Evolutionary conservation across 1,140 invertebrate species (phyloP), one percentile per base, ranked within the genome.

Genomic region (Brachionus paranguensis): DNA sequence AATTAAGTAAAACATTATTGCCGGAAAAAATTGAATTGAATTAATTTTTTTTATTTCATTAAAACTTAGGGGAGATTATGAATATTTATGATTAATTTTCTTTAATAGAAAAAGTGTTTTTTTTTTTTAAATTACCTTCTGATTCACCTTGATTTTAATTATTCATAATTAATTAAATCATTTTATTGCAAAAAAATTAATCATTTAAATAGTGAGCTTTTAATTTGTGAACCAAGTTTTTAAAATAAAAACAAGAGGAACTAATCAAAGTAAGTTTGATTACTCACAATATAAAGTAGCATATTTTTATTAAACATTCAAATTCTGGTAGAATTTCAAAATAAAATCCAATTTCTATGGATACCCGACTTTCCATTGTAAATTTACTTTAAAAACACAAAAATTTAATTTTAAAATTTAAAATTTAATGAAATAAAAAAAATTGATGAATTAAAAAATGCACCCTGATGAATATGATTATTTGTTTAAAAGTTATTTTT

Each of bases 401-500:
- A 37, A 53, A 53, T 60, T 24, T 20, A 27, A 60, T 20, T 11
- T 53, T 20, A 24, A 10, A 60, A 60, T 20, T 60, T 60, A 60
- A 60, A 24, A 17, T 24, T 55, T 24, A 55, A 0, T 60, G 10
- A 60, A 60, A 17, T 24, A 8, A 12, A 47, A 47, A 14, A 47
- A 12, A 11, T 1, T n/a, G 1, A 50, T 6, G 3, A 12, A 47
- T 60, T 10, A 24, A 60, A 24, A 37, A 37, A 37, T 60, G 53
- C 10, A 60, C 10, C 53, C 14, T 17, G 68, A 72, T 72, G 68
- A 20, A 43, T 72, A 72, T 41, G 68, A 72, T 43, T 72, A 72
- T 43, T 47, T 72, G 24, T 72, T 72, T 17, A 72, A 72, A 72
- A 72, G 68, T 72, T 43, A 20, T 43, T 72, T 72, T 72, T 72